A percentile compares a stretch with the other conserved stretches of the same genome.
Evolutionary conservation across 2,113 vertebrate species (phyloP).

Genomic region (Petromus typicus): DNA sequence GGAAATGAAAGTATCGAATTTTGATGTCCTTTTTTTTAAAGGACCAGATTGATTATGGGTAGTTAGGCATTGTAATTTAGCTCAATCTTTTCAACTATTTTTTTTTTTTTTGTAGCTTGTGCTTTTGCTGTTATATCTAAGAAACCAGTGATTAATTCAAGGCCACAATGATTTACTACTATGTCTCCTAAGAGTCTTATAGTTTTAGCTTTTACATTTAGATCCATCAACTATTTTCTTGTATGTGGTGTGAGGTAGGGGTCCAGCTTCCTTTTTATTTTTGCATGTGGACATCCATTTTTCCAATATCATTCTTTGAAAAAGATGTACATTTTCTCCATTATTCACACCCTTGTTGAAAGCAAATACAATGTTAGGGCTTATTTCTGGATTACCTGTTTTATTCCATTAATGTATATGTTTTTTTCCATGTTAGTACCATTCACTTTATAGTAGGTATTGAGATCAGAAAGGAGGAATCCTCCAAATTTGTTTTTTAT

Average conservation of each 20-base stretch:
- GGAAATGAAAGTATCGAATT: slow-evolving; percentile 4
- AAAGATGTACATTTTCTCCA: not conserved
- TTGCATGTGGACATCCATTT: not conserved
- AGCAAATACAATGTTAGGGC: not conserved
- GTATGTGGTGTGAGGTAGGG: not conserved
- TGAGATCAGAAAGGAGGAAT: not conserved
- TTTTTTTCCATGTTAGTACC: not conserved
- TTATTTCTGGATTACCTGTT: slow-evolving; percentile 34
- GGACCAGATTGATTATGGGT: not conserved
- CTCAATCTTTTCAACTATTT: not conserved
- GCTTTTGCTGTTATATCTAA: not conserved
- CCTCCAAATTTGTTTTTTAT: not conserved
- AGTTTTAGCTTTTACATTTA: not conserved
- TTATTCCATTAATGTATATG: not conserved
- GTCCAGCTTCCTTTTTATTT: not conserved
- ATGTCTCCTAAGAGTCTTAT: not conserved
- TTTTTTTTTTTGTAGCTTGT: slow-evolving; percentile 24
- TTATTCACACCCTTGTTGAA: not conserved
- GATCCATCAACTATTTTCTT: not conserved
- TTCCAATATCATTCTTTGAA: not conserved
- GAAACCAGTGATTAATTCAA: not conserved
- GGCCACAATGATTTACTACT: not conserved
- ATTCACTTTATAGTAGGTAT: not conserved
- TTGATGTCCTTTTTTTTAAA: not conserved
- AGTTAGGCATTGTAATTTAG: not conserved